Evolutionary conservation across 92 coral and sea anemone species (phyloP), one percentile per base, ranked within the genome.

Genomic region (Palythoa grandis): DNA sequence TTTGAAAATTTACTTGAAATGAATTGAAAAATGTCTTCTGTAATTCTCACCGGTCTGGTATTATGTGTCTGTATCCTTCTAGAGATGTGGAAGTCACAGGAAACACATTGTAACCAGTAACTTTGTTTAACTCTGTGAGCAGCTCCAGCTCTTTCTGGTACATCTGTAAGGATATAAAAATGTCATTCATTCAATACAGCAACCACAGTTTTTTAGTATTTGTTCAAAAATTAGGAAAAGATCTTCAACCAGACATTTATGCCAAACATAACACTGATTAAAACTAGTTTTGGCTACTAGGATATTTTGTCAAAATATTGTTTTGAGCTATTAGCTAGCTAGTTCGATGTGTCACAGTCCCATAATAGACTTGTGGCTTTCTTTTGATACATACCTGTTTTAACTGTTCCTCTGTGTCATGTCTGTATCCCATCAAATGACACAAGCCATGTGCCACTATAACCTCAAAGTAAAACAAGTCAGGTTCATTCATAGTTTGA

Each of bases 391-490:
- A 2, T 25, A 97, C 99, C 98, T 90, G 92, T 52, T 91, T 85
- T 50, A 95, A 91, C 39, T 83, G 78, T 14, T 90, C 88, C 53
- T 95, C 92, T 0, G 97, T 95, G 19, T 92, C 95, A 73, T 97
- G 99, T 24, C 91, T 95, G 88, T 93, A 97, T 23, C 99, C 99
- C 75, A 97, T 89, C 17, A 97, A 87, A 80, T 97, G 99, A 58
- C 98, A 97, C 63, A 97, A 92, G 15, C 99, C 99, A 92, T 97
- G 99, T 10, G 97, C 89, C 74, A 97, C 80, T 58, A 93, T 76
- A 20, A 95, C 94, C 99, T 97, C 78, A 17, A 66, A 57, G 3
- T 7, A 40, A 20, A 40, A n/a, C 8, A n/a, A 6, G 16, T 16
- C 50, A 43, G 50, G 50, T 43, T 43, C 7, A 43, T 43, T 43